phyloP scores from a whole-genome alignment of 1,140 invertebrate genomes.

The Riptortus pedestris region DNA sequence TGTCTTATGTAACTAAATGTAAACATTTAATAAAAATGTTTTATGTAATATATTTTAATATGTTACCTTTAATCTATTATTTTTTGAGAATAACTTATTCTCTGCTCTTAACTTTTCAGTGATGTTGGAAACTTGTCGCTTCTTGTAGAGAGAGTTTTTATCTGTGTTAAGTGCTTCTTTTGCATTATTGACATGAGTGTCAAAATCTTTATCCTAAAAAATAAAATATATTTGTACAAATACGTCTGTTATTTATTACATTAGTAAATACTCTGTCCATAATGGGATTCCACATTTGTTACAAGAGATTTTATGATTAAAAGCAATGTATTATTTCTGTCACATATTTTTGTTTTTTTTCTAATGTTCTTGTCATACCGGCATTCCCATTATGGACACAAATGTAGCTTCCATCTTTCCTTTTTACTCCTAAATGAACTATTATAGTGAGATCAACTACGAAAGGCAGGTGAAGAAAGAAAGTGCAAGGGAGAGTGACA shows the following conservation, averaged over 20 bases:
- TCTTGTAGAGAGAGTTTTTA: slow-evolving; percentile 7
- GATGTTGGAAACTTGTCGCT: slow-evolving; percentile 22
- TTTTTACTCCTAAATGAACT: too few species aligned
- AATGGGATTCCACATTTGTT: neutral
- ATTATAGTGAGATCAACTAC: too few species aligned
- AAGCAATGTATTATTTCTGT: neutral
- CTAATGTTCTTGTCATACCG: neutral
- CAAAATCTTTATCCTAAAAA: slow-evolving; percentile 23
- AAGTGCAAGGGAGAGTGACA: too few species aligned
- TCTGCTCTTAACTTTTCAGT: slow-evolving; percentile 26
- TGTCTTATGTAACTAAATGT: too few species aligned
- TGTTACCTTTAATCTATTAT: slow-evolving; percentile 29
- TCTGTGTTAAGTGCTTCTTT: slow-evolving; percentile 12
- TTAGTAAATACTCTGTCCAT: neutral
- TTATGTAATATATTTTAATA: too few species aligned
- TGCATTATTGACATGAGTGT: slow-evolving; percentile 1
- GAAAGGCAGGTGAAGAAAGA: too few species aligned
- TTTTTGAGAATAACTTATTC: slow-evolving; percentile 25
- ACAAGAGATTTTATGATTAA: neutral
- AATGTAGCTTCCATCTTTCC: too few species aligned
- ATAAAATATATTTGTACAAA: neutral
- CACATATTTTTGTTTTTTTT: neutral
- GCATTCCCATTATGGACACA: too few species aligned
- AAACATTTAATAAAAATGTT: too few species aligned
- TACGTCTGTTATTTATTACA: neutral